Percentiles rank a stretch among this genome's conserved stretches.
These are phyloP conservation scores for Nicator chloris DNA, from an alignment of 2,113 vertebrate genomes.

Conservation along the genomic window DNA sequence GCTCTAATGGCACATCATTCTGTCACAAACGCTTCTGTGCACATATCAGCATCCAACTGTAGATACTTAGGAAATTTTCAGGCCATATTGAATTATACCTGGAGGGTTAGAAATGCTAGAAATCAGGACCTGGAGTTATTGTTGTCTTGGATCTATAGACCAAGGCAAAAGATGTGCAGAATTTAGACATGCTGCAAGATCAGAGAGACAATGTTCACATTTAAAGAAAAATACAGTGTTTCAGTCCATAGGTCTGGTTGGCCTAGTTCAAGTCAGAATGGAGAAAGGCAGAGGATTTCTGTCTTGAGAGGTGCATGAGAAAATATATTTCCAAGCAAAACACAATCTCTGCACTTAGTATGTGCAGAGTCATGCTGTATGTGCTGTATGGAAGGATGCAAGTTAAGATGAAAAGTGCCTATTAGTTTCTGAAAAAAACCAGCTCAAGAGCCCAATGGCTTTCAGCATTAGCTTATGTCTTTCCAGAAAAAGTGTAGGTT, in stretches of 20 bases:
- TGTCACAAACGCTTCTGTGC: not conserved
- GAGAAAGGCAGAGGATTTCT: not conserved
- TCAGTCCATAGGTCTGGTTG: not conserved
- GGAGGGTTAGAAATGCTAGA: not conserved
- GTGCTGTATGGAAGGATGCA: not conserved
- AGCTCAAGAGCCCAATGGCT: not conserved
- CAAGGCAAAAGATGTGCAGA: not conserved
- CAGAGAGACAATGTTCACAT: not conserved
- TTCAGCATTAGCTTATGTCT: not conserved
- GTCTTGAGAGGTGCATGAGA: not conserved
- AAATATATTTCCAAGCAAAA: not conserved
- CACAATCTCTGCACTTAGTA: not conserved
- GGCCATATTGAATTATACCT: not conserved
- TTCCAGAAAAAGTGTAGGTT: not conserved
- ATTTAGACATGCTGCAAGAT: not conserved
- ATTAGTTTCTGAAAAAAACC: not conserved
- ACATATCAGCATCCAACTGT: fast-evolving
- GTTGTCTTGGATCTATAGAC: not conserved
- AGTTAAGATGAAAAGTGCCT: not conserved
- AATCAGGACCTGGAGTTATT: not conserved
- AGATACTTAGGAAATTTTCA: not conserved
- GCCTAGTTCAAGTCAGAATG: not conserved
- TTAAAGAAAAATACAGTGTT: not conserved
- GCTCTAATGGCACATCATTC: not conserved
- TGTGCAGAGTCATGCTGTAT: not conserved